Evolutionary conservation across 2,888 invertebrate genomes (phyloP), one percentile per base, ranked within the genome.

Genomic region (Rotaria macrura): DNA sequence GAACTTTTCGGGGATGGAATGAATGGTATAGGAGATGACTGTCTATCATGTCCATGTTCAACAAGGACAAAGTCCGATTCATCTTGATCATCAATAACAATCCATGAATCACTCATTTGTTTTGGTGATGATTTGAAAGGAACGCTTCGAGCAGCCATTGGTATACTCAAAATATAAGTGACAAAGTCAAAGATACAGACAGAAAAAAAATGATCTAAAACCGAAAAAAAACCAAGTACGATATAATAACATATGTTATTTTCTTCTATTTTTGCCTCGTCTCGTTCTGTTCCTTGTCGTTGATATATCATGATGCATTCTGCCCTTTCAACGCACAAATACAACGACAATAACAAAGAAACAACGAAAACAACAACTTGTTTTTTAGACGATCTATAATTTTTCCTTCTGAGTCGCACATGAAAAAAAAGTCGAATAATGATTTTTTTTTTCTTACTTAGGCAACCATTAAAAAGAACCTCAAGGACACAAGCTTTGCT

Each of bases 81-180:
- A 6, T 43, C 43, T 43, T 79, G 43, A 43, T 79, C 79, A 43
- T 79, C 79, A n/a, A 79, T 40, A 43, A 79, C 79, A n/a, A 79
- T 79, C 79, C 79, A 79, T n/a, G 43, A 43, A 43, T 79, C 79
- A 14, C 43, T 79, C 79, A 79, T 79, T 79, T 79, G 79, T 43
- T 79, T 79, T n/a, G 79, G n/a, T 43, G 20, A 1, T 43, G 79
- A 79, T 65, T 65, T 65, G 6, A 65, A 20, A 34, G 34, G 0
- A 34, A 14, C 29, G 38, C 17, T 65, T 20, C 29, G 5, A 34
- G 29, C 34, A 65, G 65, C 65, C 65, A 65, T 65, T 6, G 14
- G 38, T 65, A 6, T 7, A 38, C 7, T 38, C 10, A 34, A 29
- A 14, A 34, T 4, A 29, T 17, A 20, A 29, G 2, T 65, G 6